Conservation (phyloP, 1,140 invertebrate genomes). For the Drosophila jambulina region DNA sequence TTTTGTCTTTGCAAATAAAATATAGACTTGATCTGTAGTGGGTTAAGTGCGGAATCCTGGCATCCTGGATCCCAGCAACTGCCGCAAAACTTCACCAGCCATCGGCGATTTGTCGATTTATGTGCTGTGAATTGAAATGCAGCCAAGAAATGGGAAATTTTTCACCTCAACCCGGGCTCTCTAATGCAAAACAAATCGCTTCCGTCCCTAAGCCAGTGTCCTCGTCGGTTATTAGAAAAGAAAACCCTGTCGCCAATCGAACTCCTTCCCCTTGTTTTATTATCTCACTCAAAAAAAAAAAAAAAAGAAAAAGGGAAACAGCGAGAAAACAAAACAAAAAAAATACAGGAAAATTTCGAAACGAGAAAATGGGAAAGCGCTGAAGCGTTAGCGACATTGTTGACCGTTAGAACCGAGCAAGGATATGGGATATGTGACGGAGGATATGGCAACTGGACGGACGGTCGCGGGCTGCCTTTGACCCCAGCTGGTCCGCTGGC, state of each 20-base stretch:
- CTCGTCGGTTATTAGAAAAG: conserved; percentile 56
- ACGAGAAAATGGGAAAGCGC: conserved; percentile 69
- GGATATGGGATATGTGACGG: conserved; percentile 16
- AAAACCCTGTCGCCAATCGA: not conserved
- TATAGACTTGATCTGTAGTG: not conserved
- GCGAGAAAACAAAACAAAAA: conserved; percentile 11
- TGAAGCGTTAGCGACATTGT: conserved; percentile 81
- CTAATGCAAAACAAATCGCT: conserved; percentile 47
- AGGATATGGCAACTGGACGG: conserved; percentile 5
- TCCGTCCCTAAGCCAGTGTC: conserved; percentile 29
- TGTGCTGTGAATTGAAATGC: conserved; percentile 82
- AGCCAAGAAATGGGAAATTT: conserved; percentile 61
- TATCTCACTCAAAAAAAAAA: conserved; percentile 44
- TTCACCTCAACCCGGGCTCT: conserved; percentile 14
- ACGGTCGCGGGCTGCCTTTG: conserved; percentile 44
- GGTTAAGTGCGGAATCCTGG: not conserved
- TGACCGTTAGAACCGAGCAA: conserved; percentile 47
- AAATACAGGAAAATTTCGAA: conserved; percentile 19
- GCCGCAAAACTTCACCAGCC: conserved; percentile 63
- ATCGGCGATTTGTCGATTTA: conserved; percentile 79
- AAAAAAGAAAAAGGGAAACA: not conserved
- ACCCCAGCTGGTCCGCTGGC: conserved; percentile 80
- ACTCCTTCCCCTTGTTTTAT: conserved; percentile 35
- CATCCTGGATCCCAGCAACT: not conserved
- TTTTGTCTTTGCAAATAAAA: not conserved